Percentiles rank a stretch among this genome's conserved stretches.
phyloP scores from a whole-genome alignment of 2,113 vertebrate genomes.

The Oreotrochilus melanogaster region DNA sequence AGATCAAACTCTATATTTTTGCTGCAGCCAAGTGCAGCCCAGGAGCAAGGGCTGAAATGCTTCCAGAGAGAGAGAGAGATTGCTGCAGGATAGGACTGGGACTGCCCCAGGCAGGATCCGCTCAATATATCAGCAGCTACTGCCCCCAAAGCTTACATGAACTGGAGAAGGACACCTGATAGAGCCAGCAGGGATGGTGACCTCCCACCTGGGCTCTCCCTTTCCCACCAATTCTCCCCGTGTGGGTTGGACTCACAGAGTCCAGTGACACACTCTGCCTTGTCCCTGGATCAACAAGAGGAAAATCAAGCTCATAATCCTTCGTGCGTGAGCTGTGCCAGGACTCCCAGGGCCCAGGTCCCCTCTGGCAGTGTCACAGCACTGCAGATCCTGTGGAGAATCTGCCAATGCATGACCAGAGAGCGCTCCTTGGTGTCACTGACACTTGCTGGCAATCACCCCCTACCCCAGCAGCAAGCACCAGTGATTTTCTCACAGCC shows the following conservation, averaged over 20 bases:
- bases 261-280: not conserved
- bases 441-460: not conserved
- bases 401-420: not conserved
- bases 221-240: not conserved
- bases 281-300: not conserved
- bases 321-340: not conserved
- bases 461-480: not conserved
- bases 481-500: not conserved
- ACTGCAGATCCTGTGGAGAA: not conserved
- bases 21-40: not conserved
- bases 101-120: not conserved
- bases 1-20: not conserved
- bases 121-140: not conserved
- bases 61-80: not conserved
- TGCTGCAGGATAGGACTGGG: accelerated
- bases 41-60: not conserved
- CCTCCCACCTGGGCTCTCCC: accelerated
- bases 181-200: not conserved
- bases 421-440: not conserved
- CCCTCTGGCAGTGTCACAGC: not conserved
- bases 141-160: not conserved
- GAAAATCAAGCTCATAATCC: not conserved
- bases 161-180: not conserved
- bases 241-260: not conserved
- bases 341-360: not conserved